These are phyloP conservation scores for Paramormyrops hopkinsi DNA, from an alignment of 2,797 vertebrate species.

Conservation along the genomic window DNA sequence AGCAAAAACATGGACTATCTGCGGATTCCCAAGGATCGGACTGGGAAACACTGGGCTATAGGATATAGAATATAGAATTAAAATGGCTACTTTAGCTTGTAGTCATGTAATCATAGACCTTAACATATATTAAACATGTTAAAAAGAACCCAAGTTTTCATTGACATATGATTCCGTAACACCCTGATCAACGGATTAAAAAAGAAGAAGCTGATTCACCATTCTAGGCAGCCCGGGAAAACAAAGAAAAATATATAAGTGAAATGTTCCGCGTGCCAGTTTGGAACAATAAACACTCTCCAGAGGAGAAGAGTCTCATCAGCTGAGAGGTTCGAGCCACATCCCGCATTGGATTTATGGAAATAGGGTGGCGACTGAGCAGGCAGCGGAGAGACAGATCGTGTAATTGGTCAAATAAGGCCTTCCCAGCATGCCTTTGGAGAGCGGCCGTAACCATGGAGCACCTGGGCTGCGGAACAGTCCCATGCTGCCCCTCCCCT, in stretches of 20 bases:
- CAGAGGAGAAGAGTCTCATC: not conserved
- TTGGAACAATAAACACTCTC: not conserved
- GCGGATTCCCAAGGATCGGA: not conserved
- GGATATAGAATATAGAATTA: not conserved
- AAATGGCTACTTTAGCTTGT: not conserved
- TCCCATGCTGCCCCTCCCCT: not conserved
- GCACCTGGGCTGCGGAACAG: not conserved
- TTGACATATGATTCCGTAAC: not conserved
- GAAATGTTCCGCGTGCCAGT: not conserved
- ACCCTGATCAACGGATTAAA: not conserved
- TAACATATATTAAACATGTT: not conserved
- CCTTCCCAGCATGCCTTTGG: not conserved
- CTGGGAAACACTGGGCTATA: not conserved
- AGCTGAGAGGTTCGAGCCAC: not conserved
- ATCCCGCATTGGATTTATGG: not conserved
- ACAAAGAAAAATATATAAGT: not conserved
- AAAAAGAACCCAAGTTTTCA: not conserved
- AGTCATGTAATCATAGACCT: not conserved
- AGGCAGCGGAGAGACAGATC: not conserved
- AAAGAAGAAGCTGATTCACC: not conserved
- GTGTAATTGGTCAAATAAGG: conserved; percentile 12
- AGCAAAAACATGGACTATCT: not conserved
- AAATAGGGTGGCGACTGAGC: not conserved
- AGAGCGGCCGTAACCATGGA: not conserved
- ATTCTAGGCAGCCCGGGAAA: not conserved